Evolutionary conservation across 2,797 vertebrate species (phyloP), one percentile per base, ranked within the genome.

Genomic region (Menidia menidia): DNA sequence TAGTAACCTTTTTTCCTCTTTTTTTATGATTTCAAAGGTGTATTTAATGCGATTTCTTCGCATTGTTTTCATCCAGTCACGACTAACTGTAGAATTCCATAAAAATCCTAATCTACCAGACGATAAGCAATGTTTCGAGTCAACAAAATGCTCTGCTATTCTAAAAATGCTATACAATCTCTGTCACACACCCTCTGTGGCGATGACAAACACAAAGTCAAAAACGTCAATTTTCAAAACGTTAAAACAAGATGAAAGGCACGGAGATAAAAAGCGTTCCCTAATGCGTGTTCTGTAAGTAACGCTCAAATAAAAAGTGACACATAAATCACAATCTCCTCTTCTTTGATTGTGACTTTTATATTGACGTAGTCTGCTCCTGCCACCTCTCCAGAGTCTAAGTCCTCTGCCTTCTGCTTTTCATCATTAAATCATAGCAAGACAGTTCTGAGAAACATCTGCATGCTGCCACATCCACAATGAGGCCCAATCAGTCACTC

Each of bases 401-500:
- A 62, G 75, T 81, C 73, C 63, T 84, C 73, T 58, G 81, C 87
- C 77, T 85, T 86, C 82, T 81, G 75, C 82, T 78, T 90, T 90
- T 89, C 83, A 91, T 88, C 81, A 90, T 89, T 87, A 89, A 90
- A 92, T 91, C 80, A 88, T 86, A 82, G 78, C 67, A 1, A 56
- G 77, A 71, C 83, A 82, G 60, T 82, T 85, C 80, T 80, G 73
- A 76, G 70, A 82, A 90, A 85, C 88, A 92, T 93, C 88, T 92
- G 83, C 89, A 92, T 90, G 84, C 82, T 89, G 88, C 81, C 84
- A 86, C 75, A 84, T 80, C 56, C 58, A 80, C 81, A 80, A 81
- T 73, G 73, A 74, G 70, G 77, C 78, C 69, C 72, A 25, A 83
- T 85, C 87, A 87, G 66, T 90, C 85, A 87, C 75, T 76, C 55